These are phyloP conservation scores for Achroia grisella DNA, from an alignment of 1,140 invertebrate genomes.

Conservation along the genomic window DNA sequence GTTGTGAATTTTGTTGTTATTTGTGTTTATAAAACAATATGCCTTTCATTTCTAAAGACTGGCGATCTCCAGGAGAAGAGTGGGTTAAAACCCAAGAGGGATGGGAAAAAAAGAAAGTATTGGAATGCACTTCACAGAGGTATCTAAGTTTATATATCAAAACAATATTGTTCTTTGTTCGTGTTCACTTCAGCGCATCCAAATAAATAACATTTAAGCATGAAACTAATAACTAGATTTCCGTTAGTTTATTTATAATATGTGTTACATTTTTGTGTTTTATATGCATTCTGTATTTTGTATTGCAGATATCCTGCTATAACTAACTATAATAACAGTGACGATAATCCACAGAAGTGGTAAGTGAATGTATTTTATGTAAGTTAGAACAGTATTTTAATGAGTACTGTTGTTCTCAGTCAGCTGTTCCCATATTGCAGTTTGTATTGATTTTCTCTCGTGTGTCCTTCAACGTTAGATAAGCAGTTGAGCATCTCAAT, in stretches of 20 bases:
- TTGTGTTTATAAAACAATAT: slow-evolving; percentile 75
- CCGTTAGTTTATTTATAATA: slow-evolving; percentile 14
- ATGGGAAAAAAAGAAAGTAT: slow-evolving; percentile 96
- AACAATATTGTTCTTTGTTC: slow-evolving; percentile 74
- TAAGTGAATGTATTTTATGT: slow-evolving; percentile 29
- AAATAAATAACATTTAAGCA: slow-evolving; percentile 23
- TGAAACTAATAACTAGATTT: slow-evolving; percentile 21
- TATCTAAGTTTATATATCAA: slow-evolving; percentile 58
- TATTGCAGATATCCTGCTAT: slow-evolving; percentile 69
- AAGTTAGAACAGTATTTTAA: slow-evolving; percentile 15
- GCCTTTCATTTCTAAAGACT: slow-evolving; percentile 96
- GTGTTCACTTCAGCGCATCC: slow-evolving; percentile 43
- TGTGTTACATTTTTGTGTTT: slow-evolving; percentile 15
- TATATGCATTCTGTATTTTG: slow-evolving; percentile 29
- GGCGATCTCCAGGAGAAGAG: slow-evolving; percentile 96
- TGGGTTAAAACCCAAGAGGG: slow-evolving; percentile 98
- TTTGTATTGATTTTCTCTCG: slow-evolving; percentile 47
- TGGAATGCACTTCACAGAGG: slow-evolving; percentile 83
- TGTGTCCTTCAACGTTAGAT: slow-evolving; percentile 1
- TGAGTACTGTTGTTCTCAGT: slow-evolving; percentile 24
- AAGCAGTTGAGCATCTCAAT: too few species aligned
- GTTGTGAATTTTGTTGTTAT: slow-evolving; percentile 40
- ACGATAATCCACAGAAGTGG: slow-evolving; percentile 59
- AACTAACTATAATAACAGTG: slow-evolving; percentile 64
- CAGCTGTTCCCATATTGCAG: slow-evolving; percentile 57